Percentiles rank a stretch among this genome's conserved stretches.
phyloP scores from a whole-genome alignment of 2,113 vertebrate species.

The Heterotilapia buettikoferi region DNA sequence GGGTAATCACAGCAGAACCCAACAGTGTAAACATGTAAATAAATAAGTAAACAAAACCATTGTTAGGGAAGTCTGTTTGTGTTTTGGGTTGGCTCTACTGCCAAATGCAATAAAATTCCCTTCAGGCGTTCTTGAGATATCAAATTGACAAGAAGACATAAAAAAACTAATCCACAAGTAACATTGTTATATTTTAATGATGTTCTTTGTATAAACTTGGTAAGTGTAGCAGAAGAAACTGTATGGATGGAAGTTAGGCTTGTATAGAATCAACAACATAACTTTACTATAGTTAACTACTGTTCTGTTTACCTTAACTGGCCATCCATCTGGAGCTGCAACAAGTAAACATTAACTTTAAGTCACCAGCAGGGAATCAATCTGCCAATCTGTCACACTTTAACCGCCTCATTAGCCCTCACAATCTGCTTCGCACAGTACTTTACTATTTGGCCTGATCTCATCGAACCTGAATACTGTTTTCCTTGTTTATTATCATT shows the following conservation, averaged over 20 bases:
- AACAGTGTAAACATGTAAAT: not conserved
- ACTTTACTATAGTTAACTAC: not conserved
- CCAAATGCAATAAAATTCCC: not conserved
- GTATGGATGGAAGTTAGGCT: not conserved
- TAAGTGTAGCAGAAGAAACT: not conserved
- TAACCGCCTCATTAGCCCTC: not conserved
- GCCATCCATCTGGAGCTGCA: not conserved
- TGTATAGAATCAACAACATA: not conserved
- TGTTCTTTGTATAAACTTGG: not conserved
- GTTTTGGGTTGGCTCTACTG: not conserved
- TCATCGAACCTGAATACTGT: not conserved
- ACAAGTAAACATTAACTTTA: not conserved
- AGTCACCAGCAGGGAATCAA: conserved; percentile 24
- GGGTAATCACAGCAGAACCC: not conserved
- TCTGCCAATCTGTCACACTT: conserved; percentile 20
- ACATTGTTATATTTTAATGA: not conserved
- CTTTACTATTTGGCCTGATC: not conserved
- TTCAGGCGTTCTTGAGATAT: not conserved
- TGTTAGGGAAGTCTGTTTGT: not conserved
- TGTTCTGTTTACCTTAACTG: not conserved
- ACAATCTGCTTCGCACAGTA: not conserved
- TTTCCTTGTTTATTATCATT: not conserved
- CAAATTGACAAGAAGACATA: not conserved
- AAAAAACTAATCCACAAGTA: not conserved
- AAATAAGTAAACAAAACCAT: not conserved